phyloP scores from a whole-genome alignment of 2,888 invertebrate genomes.

The Tiliacea citrago region DNA sequence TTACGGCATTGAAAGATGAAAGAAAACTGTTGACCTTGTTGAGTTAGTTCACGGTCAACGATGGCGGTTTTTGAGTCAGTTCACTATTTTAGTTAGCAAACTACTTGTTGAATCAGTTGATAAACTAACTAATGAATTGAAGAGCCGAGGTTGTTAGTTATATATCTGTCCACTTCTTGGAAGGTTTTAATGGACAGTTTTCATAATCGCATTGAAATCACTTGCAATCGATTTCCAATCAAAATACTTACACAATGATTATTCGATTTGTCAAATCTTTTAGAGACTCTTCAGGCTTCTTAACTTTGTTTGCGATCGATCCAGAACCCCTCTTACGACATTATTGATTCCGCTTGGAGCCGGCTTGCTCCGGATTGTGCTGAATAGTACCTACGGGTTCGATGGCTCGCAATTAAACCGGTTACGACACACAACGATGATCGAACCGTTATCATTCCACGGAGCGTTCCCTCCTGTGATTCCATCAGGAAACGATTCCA shows the following conservation, averaged over 20 bases:
- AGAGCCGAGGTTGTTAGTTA: not conserved
- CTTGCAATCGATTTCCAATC: constrained; percentile 12
- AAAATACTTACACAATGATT: constrained; percentile 9
- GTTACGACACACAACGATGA: constrained; percentile 35
- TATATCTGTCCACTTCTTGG: not conserved
- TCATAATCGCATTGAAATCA: constrained; percentile 4
- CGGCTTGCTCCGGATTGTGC: constrained; percentile 23
- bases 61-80: constrained; percentile 21
- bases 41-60: constrained; percentile 14
- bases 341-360: constrained; percentile 51
- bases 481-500: constrained; percentile 1
- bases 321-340: constrained; percentile 18
- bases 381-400: constrained; percentile 4
- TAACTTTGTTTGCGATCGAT: constrained; percentile 36
- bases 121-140: not conserved
- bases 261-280: constrained; percentile 31
- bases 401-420: constrained; percentile 38
- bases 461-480: constrained; percentile 1
- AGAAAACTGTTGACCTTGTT: not conserved
- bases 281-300: not conserved
- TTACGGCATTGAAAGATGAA: constrained; percentile 27
- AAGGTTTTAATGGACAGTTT: not conserved
- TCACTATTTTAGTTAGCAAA: constrained; percentile 38
- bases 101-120: constrained; percentile 42
- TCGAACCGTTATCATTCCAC: constrained; percentile 34